phyloP scores from a whole-genome alignment of 2,113 vertebrate genomes.

The Petrocephalus microphthalmus region DNA sequence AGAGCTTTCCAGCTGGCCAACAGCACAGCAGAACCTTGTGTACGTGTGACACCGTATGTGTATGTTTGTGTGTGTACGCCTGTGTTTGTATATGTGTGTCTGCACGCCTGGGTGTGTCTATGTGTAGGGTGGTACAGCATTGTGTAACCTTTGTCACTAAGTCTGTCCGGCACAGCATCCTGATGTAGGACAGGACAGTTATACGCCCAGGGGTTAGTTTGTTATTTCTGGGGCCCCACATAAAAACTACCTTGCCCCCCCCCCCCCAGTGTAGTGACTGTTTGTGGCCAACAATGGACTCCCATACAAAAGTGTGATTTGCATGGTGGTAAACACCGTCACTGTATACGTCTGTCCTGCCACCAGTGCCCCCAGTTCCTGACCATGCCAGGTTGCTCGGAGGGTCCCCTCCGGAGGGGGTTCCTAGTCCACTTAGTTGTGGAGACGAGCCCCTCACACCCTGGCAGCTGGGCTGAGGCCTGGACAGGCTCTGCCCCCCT shows the following conservation, averaged over 20 bases:
- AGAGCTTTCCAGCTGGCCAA: slow-evolving; percentile 45
- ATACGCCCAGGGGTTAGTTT: not conserved
- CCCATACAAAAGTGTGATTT: not conserved
- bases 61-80: slow-evolving; percentile 13
- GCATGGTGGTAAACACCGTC: not conserved
- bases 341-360: not conserved
- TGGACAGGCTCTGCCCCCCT: too few relatives aligned
- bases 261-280: not conserved
- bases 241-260: not conserved
- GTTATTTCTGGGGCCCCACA: not conserved
- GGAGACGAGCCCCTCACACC: too few relatives aligned
- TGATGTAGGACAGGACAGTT: too few relatives aligned
- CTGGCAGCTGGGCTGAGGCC: too few relatives aligned
- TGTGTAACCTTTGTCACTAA: too few relatives aligned
- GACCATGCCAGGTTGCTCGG: not conserved
- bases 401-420: not conserved
- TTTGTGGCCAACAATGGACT: not conserved
- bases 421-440: too few relatives aligned
- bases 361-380: not conserved
- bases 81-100: slow-evolving; percentile 12
- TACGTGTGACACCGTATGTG: not conserved
- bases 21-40: not conserved
- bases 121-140: not conserved
- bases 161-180: too few relatives aligned
- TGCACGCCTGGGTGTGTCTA: not conserved